Evolutionary conservation across 1,140 invertebrate species (phyloP).

Genomic region (Lysiphlebus fabarum): DNA sequence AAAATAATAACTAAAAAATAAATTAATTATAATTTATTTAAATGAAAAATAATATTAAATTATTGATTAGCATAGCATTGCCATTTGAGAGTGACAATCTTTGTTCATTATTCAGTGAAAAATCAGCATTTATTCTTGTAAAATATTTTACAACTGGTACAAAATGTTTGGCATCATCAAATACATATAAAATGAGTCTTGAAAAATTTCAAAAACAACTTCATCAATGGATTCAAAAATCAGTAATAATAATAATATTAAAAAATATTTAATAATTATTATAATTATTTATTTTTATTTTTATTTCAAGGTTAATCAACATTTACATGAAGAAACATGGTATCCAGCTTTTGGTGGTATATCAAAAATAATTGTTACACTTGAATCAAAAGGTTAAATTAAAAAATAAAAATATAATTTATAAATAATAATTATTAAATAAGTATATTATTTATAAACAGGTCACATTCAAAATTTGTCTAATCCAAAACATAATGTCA

Average conservation of each 20-base stretch:
- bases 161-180: constrained; percentile 52
- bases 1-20: neutral
- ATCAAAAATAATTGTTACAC: constrained; percentile 56
- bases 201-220: constrained; percentile 58
- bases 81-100: constrained; percentile 54
- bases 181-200: constrained; percentile 40
- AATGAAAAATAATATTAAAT: constrained; percentile 19
- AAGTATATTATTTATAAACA: neutral
- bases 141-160: constrained; percentile 59
- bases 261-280: neutral
- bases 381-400: constrained; percentile 52
- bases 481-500: constrained; percentile 3
- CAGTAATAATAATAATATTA: constrained; percentile 23
- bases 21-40: constrained; percentile 8
- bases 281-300: neutral
- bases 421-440: neutral
- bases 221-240: constrained; percentile 56
- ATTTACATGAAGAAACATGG: constrained; percentile 59
- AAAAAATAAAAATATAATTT: neutral
- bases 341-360: constrained; percentile 63
- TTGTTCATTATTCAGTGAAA: constrained; percentile 54
- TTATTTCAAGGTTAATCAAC: constrained; percentile 52
- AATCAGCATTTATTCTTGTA: constrained; percentile 56
- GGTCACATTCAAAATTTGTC: neutral
- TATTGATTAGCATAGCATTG: constrained; percentile 48